These are phyloP conservation scores for Portevinia maculata DNA, from an alignment of 2,888 invertebrate genomes.

Conservation along the genomic window DNA sequence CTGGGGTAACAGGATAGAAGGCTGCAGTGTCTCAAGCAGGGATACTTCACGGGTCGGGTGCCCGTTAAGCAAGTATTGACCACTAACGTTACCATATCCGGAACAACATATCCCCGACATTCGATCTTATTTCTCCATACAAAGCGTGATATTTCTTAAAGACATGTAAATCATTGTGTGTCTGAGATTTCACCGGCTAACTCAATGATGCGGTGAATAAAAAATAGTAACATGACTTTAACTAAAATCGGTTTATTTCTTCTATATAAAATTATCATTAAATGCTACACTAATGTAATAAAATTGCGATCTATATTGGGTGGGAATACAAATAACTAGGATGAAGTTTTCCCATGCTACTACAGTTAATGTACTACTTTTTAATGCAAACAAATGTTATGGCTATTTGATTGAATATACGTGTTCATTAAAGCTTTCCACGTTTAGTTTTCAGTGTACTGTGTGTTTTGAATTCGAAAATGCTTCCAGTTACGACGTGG, in stretches of 20 bases:
- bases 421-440: constrained; percentile 61
- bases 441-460: constrained; percentile 27
- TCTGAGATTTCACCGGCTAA: neutral
- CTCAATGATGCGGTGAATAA: too few relatives aligned
- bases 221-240: constrained; percentile 12
- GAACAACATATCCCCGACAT: too few relatives aligned
- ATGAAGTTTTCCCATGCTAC: constrained; percentile 6
- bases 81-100: too few relatives aligned
- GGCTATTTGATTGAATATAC: constrained; percentile 52
- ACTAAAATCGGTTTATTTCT: constrained; percentile 55
- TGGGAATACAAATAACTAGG: constrained; percentile 44
- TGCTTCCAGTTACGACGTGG: constrained; percentile 29
- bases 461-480: constrained; percentile 19
- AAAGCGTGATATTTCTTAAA: too few relatives aligned
- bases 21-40: too few relatives aligned
- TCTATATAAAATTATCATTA: constrained; percentile 68
- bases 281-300: constrained; percentile 61
- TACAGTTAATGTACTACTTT: constrained; percentile 6
- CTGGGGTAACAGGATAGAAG: too few relatives aligned
- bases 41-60: too few relatives aligned
- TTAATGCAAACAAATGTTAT: constrained; percentile 51
- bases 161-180: too few relatives aligned
- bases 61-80: too few relatives aligned
- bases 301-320: constrained; percentile 45
- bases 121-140: too few relatives aligned